Conservation (phyloP, 2,888 invertebrate genomes). For the Netelia melanura region DNA sequence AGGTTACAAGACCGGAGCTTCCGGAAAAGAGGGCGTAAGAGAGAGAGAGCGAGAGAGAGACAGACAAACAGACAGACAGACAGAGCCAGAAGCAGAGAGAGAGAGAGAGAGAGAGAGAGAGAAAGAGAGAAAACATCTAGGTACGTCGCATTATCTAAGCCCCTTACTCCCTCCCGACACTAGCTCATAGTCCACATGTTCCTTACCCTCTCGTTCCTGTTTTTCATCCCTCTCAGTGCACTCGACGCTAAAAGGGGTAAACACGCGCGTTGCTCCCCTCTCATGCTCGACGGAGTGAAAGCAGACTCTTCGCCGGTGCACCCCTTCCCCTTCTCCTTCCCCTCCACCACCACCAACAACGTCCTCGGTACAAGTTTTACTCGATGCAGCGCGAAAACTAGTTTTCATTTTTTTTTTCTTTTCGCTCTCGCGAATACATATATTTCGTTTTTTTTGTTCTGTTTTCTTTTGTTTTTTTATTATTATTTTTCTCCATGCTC, state of each 20-base stretch:
- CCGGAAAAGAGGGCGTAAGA: constrained; percentile 9
- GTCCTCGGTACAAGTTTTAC: constrained; percentile 37
- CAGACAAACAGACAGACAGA: constrained; percentile 6
- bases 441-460: constrained; percentile 21
- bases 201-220: constrained; percentile 12
- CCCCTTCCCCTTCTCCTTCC: constrained; percentile 24
- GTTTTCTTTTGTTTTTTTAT: background rate
- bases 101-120: background rate
- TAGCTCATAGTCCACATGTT: constrained; percentile 39
- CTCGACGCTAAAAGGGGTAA: constrained; percentile 78
- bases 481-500: background rate
- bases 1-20: constrained; percentile 18
- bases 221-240: constrained; percentile 59
- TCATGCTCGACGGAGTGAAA: constrained; percentile 54
- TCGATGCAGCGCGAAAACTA: constrained; percentile 45
- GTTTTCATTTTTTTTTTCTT: constrained; percentile 44
- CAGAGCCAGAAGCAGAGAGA: background rate
- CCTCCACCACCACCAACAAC: background rate
- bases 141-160: constrained; percentile 74
- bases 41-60: too few species aligned
- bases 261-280: constrained; percentile 68
- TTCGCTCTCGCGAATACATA: constrained; percentile 5
- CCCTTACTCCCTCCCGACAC: constrained; percentile 31
- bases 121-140: constrained; percentile 43
- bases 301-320: constrained; percentile 35